These are phyloP conservation scores for Acrocera orbiculus DNA, from an alignment of 2,888 invertebrate genomes.

Conservation along the genomic window DNA sequence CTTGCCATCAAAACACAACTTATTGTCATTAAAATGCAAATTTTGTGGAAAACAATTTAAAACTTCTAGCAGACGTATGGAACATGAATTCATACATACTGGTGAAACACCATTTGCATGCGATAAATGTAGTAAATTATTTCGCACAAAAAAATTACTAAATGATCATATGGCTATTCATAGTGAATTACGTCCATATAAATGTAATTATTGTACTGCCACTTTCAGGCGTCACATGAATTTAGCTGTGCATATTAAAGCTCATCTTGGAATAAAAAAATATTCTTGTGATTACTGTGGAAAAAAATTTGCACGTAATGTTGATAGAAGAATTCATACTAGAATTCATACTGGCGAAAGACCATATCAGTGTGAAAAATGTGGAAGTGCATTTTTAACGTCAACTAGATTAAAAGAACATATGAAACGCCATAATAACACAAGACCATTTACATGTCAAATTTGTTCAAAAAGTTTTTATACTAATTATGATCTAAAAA, in stretches of 20 bases:
- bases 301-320: slow-evolving; percentile 18
- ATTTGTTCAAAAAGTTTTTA: slow-evolving; percentile 20
- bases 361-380: slow-evolving; percentile 22
- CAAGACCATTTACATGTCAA: slow-evolving; percentile 20
- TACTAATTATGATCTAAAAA: slow-evolving; percentile 19
- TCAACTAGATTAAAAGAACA: slow-evolving; percentile 21
- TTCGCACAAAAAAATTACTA: slow-evolving; percentile 3
- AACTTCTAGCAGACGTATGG: not conserved
- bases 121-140: slow-evolving; percentile 4
- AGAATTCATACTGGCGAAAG: slow-evolving; percentile 19
- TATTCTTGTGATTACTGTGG: slow-evolving; percentile 13
- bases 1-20: not conserved
- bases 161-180: slow-evolving; percentile 6
- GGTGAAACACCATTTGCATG: slow-evolving; percentile 6
- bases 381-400: slow-evolving; percentile 21
- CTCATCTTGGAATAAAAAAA: slow-evolving; percentile 2
- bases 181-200: slow-evolving; percentile 3
- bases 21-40: not conserved
- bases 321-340: slow-evolving; percentile 18
- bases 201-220: slow-evolving; percentile 1
- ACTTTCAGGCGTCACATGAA: slow-evolving; percentile 1
- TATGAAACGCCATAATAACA: slow-evolving; percentile 21
- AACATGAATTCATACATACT: slow-evolving; percentile 1
- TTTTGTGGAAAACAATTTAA: slow-evolving; percentile 1
- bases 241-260: slow-evolving; percentile 1